phyloP scores from a whole-genome alignment of 2,797 vertebrate species.

The Sebastes elongatus region DNA sequence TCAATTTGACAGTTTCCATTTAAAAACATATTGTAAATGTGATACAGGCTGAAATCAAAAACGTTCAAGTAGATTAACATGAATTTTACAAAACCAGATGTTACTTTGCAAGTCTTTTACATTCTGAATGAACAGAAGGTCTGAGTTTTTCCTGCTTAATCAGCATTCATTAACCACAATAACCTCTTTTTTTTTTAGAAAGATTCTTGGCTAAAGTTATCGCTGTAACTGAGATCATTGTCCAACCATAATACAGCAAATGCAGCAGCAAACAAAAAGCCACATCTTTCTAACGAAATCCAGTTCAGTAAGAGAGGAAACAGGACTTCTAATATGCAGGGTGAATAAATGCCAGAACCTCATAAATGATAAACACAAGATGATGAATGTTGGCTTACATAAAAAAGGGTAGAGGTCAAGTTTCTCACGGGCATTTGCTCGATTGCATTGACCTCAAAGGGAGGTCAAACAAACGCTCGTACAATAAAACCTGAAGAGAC shows the following conservation, averaged over 20 bases:
- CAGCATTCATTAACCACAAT: neutral
- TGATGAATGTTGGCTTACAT: constrained; percentile 31
- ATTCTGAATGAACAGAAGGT: neutral
- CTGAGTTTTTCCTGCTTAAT: neutral
- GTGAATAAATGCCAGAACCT: neutral
- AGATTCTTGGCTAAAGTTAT: neutral
- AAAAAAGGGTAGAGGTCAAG: constrained; percentile 36
- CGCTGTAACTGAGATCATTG: neutral
- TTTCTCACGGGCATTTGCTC: constrained; percentile 5
- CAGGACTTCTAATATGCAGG: neutral
- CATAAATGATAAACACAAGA: constrained; percentile 3
- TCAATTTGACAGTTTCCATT: neutral
- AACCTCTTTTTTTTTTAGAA: neutral
- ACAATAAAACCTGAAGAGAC: constrained; percentile 23
- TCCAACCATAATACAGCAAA: constrained; percentile 3
- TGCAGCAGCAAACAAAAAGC: neutral
- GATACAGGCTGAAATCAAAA: neutral
- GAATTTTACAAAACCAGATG: constrained; percentile 14
- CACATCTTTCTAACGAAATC: constrained; percentile 6
- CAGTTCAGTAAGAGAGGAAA: constrained; percentile 15
- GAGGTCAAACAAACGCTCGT: constrained; percentile 35
- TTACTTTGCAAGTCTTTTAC: neutral
- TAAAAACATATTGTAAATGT: neutral
- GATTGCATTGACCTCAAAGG: constrained; percentile 1
- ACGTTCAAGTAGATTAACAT: neutral